Evolutionary conservation across 2,888 invertebrate genomes (phyloP), one percentile per base, ranked within the genome.

Genomic region (Ichneumon xanthorius): DNA sequence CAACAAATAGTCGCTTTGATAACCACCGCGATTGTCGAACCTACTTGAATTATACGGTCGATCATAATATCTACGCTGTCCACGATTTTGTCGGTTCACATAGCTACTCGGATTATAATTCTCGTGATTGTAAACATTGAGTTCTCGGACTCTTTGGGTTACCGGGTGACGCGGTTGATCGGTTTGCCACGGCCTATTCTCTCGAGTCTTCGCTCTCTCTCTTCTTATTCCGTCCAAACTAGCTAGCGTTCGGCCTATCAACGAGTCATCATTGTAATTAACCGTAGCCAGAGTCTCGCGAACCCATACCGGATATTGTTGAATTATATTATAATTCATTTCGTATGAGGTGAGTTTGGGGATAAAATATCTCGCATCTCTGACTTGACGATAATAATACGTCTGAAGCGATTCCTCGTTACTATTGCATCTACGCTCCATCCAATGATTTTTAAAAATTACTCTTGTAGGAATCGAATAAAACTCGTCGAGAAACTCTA

Each of bases 401-500:
- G 55, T 68, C 37, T 81, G 73, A 2, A 76, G 26, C 6, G 68
- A 68, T 9, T 71, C 70, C 7, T 70, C 40, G 1, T 72, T 30
- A 0, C 48, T 6, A 45, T 48, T 48, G 40, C 45, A 85, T 53
- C 53, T 30, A 11, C 78, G 72, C 0, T 70, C 78, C 33, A 77
- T 61, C 82, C 85, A 85, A 0, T 37, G 33, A 19, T 76, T 78
- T 71, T 82, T 85, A 50, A 82, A 71, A 55, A 63, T 48, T 0
- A 79, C 63, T 19, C 40, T 50, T 11, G 73, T 70, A 9, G 85
- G 65, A 33, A 75, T 65, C 7, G 53, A 68, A 22, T 81, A 85
- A 73, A 85, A 85, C 50, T 85, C 63, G 1, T 14, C 70, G 2
- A 50, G 30, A 73, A 80, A 81, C 0, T 14, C n/a, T 19, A 26